Evolutionary conservation across 2,888 invertebrate genomes (phyloP), one percentile per base, ranked within the genome.

Genomic region (Idaea dimidiata): DNA sequence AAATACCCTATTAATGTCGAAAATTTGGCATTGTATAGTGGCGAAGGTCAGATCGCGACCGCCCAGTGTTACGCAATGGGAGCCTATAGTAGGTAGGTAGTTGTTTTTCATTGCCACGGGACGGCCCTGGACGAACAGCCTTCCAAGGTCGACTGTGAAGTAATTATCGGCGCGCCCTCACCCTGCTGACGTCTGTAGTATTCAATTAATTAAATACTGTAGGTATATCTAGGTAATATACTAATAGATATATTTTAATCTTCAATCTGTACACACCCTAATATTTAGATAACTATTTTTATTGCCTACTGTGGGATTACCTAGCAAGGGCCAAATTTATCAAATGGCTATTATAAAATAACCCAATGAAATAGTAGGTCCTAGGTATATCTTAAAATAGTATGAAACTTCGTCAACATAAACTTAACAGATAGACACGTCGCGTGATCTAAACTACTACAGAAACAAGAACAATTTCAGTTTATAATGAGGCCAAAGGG

Each of bases 141-240:
- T 79, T 80, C 79, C 80, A 80, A 75, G 76, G 77, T 65, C 80
- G 72, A 79, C 80, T 74, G 14, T 43, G 10, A 74, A 66, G 62
- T 74, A 77, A 79, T 83, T 80, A 80, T 58, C 24, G 68, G 62
- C 81, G 64, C 79, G 61, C 80, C 78, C 67, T 63, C 62, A 64
- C 60, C 60, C 65, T 64, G 59, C 59, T 63, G 66, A 43, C 43
- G 43, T 43, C 43, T 43, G 3, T 43, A 3, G 43, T 4, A 43
- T 43, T 43, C 43, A 10, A 43, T 43, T 43, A 43, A 43, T 43
- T 43, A 43, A 43, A 43, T 14, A 43, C 43, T 43, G 43, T 43
- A 43, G 24, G 24, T 24, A 24, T 24, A 24, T 5, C 14, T 43
- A 43, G 43, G 8, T 3, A 4, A 8, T 43, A 43, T 6, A 14